Base-by-base conservation (phyloP, 2,113 vertebrate genomes). In the Amphilophus citrinellus region DNA sequence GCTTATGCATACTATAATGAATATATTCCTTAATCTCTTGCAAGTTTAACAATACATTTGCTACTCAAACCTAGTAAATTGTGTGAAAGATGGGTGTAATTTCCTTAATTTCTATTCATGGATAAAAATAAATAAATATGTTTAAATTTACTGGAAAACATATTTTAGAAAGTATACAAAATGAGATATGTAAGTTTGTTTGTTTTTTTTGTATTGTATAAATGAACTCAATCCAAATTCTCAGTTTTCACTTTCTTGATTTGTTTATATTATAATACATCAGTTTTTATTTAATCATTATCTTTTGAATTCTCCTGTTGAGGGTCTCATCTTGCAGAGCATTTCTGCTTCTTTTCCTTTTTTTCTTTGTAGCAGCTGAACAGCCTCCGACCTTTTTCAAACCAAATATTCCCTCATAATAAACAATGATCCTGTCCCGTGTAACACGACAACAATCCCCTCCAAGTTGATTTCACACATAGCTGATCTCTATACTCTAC, bases 361-460 rank as follows among this genome's bases (percentile, higher is more conserved):
- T 10, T 37, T 63, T 62, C 7, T 6, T 10, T 10, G 17, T 17
- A 20, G 61, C 30, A 37, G 61, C 32, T 15, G 10, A n/a, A 27
- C 1, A 3, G 56, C 79, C 35, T 35, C 30, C 60, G 30, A 60
- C 59, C 9, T 3, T 11, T 22, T 61, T 75, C 1, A 35, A 61
- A 27, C 53, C 1, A 32, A 66, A 24, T 39, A 56, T 80, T 84
- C 63, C n/a, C 50, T 82, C 68, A 61, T 61, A 59, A 57, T 80
- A 47, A 89, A 76, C 53, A 44, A 88, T 80, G 76, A 89, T 68
- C 59, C 59, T 63, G 68, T 90, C 78, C 57, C 6, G 0, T 77
- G 59, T n/a, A 87, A 86, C 76, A 80, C 35, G 2, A 18, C 71
- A 75, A 61, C 66, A 85, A 62, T 81, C 77, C 24, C 79, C 30